Base-by-base conservation (phyloP, 2,888 invertebrate species). In the Ornithoptera alexandrae region DNA sequence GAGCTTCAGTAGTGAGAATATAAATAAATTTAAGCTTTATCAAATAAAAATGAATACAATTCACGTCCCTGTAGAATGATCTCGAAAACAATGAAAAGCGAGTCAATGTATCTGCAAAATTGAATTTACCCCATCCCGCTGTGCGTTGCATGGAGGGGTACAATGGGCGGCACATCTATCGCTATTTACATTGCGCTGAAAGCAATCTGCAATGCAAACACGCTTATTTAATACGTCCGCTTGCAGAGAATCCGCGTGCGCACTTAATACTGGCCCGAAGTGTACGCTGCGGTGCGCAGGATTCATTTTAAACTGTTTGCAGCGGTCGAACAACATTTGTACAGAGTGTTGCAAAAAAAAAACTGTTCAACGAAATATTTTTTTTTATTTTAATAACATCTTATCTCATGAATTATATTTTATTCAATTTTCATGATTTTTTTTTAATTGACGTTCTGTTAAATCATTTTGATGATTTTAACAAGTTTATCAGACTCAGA, bases 131-230 rank as follows among this genome's bases (percentile, higher is more conserved):
- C 42, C 56, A 56, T 67, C 15, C 58, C 30, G 30, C 30, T 12
- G 18, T 53, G 66, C 36, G 57, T 66, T 66, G 69, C 66, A 46
- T 62, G 17, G 78, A 77, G 75, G 70, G 76, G 79, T 79, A 87
- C 82, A 84, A 80, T 81, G 81, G 78, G 75, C 78, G 74, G 73
- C 72, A 77, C 79, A 81, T 81, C 82, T 84, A 83, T 83, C 80
- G 81, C 82, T 87, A 87, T 89, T 89, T 90, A 88, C 85, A 84
- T 87, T 84, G 83, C 83, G 81, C 80, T 83, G 83, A 84, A 80
- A 83, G 84, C 84, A 83, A 89, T 90, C 87, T 89, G 87, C 87
- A 89, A 84, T 90, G 89, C 90, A 90, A 90, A 90, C 88, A 79
- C 82, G 83, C 78, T 85, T 84, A 84, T 87, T 75, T 78, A 75